These are phyloP conservation scores for human (Homo sapiens) DNA, from an alignment of 2,113 vertebrate species.

Conservation along the genomic window GRCh38 chr2:4506001-4506500, in stretches of 20 bases:
- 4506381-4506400: background rate
- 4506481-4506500: no score
- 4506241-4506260: background rate
- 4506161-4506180: background rate
- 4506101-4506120: background rate
- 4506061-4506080: background rate
- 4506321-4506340: background rate
- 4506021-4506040: background rate
- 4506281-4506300: background rate
- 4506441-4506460: background rate
- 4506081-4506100: background rate
- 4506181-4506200: no score
- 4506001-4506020: background rate
- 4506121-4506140: background rate
- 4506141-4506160: background rate
- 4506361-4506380: no score
- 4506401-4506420: no score
- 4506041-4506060: background rate
- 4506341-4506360: background rate
- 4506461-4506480: accelerated
- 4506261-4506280: background rate
- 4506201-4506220: background rate
- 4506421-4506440: background rate
- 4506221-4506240: no score
- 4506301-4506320: background rate